These are phyloP conservation scores for Brachypteracias leptosomus DNA, from an alignment of 2,113 vertebrate species.

Conservation along the genomic window DNA sequence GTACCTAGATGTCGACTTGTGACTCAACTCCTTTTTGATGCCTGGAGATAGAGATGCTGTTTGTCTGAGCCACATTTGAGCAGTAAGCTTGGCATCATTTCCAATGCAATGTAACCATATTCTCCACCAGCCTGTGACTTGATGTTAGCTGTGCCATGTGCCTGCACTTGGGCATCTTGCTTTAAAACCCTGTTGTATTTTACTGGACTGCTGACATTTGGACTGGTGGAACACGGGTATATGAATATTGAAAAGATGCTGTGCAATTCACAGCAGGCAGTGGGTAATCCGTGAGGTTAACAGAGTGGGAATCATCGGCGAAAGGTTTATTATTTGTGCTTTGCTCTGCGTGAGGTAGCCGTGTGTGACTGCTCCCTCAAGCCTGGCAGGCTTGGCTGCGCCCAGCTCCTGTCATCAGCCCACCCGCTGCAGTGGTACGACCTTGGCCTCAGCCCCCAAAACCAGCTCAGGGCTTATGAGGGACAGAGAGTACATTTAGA, in stretches of 20 bases:
- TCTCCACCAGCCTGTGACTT: rapidly evolving
- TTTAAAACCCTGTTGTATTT: neutral
- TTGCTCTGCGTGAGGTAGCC: neutral
- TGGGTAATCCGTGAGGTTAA: neutral
- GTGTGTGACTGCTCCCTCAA: neutral
- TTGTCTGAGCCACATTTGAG: neutral
- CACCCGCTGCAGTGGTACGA: rapidly evolving
- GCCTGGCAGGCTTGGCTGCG: neutral
- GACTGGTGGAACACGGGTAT: neutral
- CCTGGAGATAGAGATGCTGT: neutral
- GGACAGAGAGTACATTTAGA: neutral
- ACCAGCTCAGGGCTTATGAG: neutral
- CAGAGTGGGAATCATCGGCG: neutral
- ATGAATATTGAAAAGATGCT: neutral
- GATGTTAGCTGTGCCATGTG: rapidly evolving
- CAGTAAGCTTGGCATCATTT: neutral
- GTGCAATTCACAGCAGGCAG: neutral
- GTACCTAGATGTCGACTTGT: neutral
- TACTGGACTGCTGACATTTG: neutral
- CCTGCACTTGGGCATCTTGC: neutral
- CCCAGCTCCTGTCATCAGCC: neutral
- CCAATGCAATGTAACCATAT: neutral
- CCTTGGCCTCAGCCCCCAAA: neutral
- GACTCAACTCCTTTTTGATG: neutral
- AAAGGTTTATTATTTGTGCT: neutral